These are phyloP conservation scores for Sebastes dallii DNA, from an alignment of 2,797 vertebrate genomes.

Conservation along the genomic window DNA sequence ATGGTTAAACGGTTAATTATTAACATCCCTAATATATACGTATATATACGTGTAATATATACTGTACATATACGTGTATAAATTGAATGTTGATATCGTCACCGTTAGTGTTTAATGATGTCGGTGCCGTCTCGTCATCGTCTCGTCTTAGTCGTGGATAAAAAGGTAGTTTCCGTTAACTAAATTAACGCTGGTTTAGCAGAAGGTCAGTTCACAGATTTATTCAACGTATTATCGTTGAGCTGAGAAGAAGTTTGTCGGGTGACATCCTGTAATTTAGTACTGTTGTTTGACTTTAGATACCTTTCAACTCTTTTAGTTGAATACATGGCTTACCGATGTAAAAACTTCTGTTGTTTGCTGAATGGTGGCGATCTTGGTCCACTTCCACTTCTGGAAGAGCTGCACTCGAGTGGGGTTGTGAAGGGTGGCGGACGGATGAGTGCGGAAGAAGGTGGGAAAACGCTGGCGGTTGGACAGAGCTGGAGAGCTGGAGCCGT, in stretches of 20 bases:
- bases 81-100: no score
- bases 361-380: conserved; percentile 90
- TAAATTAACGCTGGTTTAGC: no score
- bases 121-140: no score
- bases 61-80: no score
- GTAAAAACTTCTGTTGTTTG: conserved; percentile 91
- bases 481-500: conserved; percentile 88
- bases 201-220: not conserved
- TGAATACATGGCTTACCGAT: conserved; percentile 77
- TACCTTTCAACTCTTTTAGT: not conserved
- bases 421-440: conserved; percentile 88
- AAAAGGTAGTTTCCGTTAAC: no score
- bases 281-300: not conserved
- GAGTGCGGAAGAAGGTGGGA: conserved; percentile 89
- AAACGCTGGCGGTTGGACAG: conserved; percentile 89
- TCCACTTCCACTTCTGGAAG: conserved; percentile 91
- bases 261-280: not conserved
- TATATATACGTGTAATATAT: no score
- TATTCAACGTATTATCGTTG: not conserved
- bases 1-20: no score
- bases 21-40: no score
- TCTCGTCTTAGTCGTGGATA: no score
- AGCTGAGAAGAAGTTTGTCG: not conserved
- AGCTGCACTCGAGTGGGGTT: conserved; percentile 89
- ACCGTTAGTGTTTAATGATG: no score